Conservation (phyloP, 1,140 invertebrate species). For the Anastrepha obliqua region DNA sequence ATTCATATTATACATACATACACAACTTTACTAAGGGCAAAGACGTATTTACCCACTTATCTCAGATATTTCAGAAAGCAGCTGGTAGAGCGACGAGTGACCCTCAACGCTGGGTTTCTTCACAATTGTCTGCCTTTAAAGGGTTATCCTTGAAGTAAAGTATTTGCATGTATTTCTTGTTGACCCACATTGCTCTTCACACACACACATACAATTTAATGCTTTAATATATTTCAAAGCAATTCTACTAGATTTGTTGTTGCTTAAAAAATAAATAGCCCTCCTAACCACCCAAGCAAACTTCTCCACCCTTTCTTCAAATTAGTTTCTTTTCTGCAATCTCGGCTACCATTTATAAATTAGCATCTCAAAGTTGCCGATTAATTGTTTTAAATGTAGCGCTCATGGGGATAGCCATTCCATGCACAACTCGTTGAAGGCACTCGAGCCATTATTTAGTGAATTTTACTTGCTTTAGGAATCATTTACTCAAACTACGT, state of each 20-base stretch:
- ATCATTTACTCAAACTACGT: neutral
- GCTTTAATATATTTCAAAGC: neutral
- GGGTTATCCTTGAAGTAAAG: neutral
- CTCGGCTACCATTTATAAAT: conserved; percentile 12
- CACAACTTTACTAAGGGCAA: neutral
- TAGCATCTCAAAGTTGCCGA: conserved; percentile 45
- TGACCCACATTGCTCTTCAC: neutral
- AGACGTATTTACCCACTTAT: too few species aligned
- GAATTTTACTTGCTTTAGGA: neutral
- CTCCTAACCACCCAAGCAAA: neutral
- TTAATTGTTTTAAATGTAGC: conserved; percentile 36
- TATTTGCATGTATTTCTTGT: neutral
- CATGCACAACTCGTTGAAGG: neutral
- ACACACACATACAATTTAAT: neutral
- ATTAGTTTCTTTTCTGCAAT: neutral
- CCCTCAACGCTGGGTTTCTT: neutral
- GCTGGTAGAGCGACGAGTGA: too few species aligned
- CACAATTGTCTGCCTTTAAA: neutral
- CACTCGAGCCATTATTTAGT: neutral
- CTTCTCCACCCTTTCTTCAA: neutral
- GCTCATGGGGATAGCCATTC: neutral
- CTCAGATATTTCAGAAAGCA: too few species aligned
- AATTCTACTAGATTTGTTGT: neutral
- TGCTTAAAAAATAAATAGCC: neutral
- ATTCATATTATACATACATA: neutral